Conservation (phyloP, 1,140 invertebrate genomes). For the Drosophila suzukii region DNA sequence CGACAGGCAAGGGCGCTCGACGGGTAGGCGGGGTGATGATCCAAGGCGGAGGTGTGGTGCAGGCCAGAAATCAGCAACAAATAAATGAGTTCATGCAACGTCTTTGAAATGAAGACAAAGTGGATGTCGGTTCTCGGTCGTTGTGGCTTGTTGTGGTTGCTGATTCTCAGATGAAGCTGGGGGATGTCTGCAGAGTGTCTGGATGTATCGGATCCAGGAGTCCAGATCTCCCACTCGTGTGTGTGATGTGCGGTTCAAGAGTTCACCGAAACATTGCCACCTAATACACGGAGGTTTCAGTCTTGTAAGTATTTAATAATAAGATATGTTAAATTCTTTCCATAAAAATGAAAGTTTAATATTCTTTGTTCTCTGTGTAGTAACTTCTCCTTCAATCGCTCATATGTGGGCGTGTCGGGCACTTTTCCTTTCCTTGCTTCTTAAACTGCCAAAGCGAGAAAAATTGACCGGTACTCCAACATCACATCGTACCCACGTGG, state of each 20-base stretch:
- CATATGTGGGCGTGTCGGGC: constrained; percentile 46
- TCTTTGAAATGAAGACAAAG: constrained; percentile 82
- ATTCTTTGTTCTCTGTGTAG: not conserved
- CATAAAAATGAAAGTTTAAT: no score
- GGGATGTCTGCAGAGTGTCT: constrained; percentile 47
- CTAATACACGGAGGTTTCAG: constrained; percentile 24
- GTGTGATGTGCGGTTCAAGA: constrained; percentile 49
- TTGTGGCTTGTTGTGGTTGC: constrained; percentile 14
- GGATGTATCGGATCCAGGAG: constrained; percentile 48
- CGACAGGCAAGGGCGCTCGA: constrained; percentile 54
- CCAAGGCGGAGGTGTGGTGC: constrained; percentile 63
- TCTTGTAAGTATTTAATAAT: not conserved
- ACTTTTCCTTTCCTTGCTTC: constrained; percentile 45
- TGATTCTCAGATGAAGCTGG: constrained; percentile 1
- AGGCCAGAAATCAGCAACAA: constrained; percentile 80
- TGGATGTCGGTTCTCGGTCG: constrained; percentile 53
- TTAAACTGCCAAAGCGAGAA: constrained; percentile 21
- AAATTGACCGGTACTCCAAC: not conserved
- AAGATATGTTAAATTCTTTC: not conserved
- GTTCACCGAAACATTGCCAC: constrained; percentile 53
- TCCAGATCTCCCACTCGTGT: constrained; percentile 23
- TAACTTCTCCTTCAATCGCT: not conserved
- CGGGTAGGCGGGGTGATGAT: constrained; percentile 2
- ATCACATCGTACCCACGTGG: constrained; percentile 4
- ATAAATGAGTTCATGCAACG: constrained; percentile 80